Percentiles rank a stretch among this genome's conserved stretches.
phyloP scores from a whole-genome alignment of 2,797 vertebrate genomes.

The Oreochromis mossambicus region DNA sequence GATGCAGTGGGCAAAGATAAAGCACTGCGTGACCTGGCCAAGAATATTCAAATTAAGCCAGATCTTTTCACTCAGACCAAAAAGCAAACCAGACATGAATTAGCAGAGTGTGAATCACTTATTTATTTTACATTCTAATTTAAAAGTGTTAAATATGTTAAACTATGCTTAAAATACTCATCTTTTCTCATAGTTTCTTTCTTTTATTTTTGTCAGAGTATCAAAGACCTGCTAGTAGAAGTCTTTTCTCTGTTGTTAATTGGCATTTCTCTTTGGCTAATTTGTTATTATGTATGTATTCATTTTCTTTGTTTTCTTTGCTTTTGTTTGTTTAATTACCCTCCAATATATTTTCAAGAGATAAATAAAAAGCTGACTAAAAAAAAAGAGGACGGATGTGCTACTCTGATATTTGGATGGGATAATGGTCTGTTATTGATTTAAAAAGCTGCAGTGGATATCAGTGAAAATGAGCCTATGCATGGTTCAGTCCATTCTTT shows the following conservation, averaged over 20 bases:
- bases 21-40: not conserved
- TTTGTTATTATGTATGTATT: not conserved
- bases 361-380: not conserved
- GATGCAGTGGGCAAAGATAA: not conserved
- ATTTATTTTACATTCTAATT: constrained; percentile 8
- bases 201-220: not conserved
- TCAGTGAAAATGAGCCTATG: not conserved
- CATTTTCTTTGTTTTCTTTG: not conserved
- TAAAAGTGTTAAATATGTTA: not conserved
- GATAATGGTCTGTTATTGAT: not conserved
- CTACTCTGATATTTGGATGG: not conserved
- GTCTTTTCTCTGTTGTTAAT: not conserved
- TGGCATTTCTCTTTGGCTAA: not conserved
- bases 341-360: constrained; percentile 6
- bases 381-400: not conserved
- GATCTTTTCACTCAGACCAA: not conserved
- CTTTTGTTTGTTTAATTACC: not conserved
- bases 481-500: not conserved
- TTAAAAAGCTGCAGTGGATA: not conserved
- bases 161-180: not conserved
- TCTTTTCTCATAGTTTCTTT: not conserved
- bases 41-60: not conserved
- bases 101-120: constrained; percentile 8
- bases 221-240: not conserved
- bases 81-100: constrained; percentile 14